Evolutionary conservation across 2,888 invertebrate genomes (phyloP), one percentile per base, ranked within the genome.

Genomic region (Athalia circularis): DNA sequence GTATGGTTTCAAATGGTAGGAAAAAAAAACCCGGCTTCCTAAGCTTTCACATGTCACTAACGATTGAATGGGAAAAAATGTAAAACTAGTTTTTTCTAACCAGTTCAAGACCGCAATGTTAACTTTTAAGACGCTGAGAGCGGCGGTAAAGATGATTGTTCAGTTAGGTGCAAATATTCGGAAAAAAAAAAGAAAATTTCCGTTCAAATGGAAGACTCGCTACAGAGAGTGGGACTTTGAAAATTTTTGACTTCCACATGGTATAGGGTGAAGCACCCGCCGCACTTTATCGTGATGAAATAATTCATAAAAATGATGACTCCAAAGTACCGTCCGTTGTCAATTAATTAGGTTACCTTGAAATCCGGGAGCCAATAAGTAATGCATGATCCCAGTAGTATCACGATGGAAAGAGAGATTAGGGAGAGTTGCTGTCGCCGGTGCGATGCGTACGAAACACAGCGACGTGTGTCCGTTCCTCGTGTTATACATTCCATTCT

Each of bases 321-420:
- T 68, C 29, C 29, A 68, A 52, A 52, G 68, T 15, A 52, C 11
- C 68, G 68, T 68, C 50, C 52, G 29, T 68, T 68, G 68, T 68
- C 68, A 68, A 68, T 68, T 72, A 72, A 72, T 72, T 72, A 72
- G 29, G 57, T n/a, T 59, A 57, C 57, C 47, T 59, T 59, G 57
- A 72, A 72, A 72, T 59, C 47, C 64, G 13, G 59, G 59, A 47
- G 29, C 47, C 43, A 59, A 72, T 72, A 59, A 72, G 57, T 72
- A 59, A 72, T 72, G 72, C 47, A 72, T 59, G 70, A 47, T 47
- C 59, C 57, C 13, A 52, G 59, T n/a, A 70, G 70, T 15, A 54
- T 52, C 29, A 54, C 11, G 65, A 64, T 15, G 43, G 43, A 64
- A 15, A 59, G 9, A 59, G 9, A 59, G 59, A 59, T 29, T 29